Evolutionary conservation across 2,797 vertebrate species (phyloP).

Genomic region (Liparis tanakae): DNA sequence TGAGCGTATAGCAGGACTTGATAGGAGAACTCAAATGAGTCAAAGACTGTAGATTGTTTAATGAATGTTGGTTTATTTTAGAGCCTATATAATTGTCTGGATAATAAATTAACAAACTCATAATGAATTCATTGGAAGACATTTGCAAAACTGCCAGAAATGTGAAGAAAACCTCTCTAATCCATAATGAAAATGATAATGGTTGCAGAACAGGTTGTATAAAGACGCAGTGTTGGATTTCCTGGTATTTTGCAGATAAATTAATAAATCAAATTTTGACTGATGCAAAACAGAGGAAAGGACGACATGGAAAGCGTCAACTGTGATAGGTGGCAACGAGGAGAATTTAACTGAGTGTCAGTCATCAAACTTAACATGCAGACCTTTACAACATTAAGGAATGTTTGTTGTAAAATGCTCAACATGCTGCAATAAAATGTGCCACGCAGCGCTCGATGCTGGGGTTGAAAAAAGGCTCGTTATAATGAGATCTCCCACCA

Average conservation of each 20-base stretch:
- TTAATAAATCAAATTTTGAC: neutral
- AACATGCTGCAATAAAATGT: constrained; percentile 75
- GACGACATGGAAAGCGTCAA: constrained; percentile 23
- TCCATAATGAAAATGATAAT: neutral
- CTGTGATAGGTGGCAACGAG: constrained; percentile 5
- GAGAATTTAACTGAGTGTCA: constrained; percentile 53
- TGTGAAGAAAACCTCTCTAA: neutral
- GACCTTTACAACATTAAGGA: constrained; percentile 69
- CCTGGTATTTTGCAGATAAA: neutral
- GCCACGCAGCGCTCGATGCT: constrained; percentile 68
- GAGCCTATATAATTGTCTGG: neutral
- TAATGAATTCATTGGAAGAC: neutral
- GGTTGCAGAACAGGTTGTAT: neutral
- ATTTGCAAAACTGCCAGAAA: neutral
- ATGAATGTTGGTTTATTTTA: neutral
- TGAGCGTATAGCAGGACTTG: no score
- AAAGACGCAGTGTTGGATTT: neutral
- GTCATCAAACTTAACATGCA: constrained; percentile 57
- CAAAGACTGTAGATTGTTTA: neutral
- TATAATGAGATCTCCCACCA: constrained; percentile 83
- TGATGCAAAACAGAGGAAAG: neutral
- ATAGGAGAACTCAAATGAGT: no score
- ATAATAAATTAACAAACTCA: neutral
- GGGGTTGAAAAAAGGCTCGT: constrained; percentile 65
- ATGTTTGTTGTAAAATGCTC: constrained; percentile 76